Conservation (phyloP, 2,113 vertebrate species). For the Thymallus thymallus region DNA sequence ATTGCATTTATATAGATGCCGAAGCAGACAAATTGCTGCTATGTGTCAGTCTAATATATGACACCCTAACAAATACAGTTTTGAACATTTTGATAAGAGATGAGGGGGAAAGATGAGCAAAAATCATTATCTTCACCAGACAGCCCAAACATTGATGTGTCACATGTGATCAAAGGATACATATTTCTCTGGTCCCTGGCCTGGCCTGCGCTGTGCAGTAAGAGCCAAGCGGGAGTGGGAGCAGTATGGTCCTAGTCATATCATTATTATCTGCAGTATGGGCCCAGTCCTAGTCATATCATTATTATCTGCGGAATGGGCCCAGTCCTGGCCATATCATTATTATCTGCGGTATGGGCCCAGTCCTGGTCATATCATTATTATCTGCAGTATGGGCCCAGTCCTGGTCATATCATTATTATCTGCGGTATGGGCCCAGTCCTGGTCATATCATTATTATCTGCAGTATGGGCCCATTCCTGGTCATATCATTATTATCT, state of each 20-base stretch:
- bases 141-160: conserved; percentile 70
- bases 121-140: conserved; percentile 76
- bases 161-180: conserved; percentile 74
- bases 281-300: not conserved
- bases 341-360: not conserved
- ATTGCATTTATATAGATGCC: conserved; percentile 67
- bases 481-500: too few species aligned
- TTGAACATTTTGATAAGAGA: conserved; percentile 61
- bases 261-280: conserved; percentile 6
- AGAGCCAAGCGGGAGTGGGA: conserved; percentile 5
- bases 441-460: too few species aligned
- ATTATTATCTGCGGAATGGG: too few species aligned
- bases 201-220: not conserved
- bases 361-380: not conserved
- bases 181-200: conserved; percentile 63
- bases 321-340: too few species aligned
- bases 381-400: too few species aligned
- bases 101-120: conserved; percentile 60
- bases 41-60: conserved; percentile 76
- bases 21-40: conserved; percentile 22
- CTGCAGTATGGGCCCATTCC: too few species aligned
- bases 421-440: too few species aligned
- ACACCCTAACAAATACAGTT: conserved; percentile 70
- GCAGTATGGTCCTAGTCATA: not conserved
- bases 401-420: too few species aligned